Base-by-base conservation (phyloP, 2,888 invertebrate genomes). In the Patella pellucida region DNA sequence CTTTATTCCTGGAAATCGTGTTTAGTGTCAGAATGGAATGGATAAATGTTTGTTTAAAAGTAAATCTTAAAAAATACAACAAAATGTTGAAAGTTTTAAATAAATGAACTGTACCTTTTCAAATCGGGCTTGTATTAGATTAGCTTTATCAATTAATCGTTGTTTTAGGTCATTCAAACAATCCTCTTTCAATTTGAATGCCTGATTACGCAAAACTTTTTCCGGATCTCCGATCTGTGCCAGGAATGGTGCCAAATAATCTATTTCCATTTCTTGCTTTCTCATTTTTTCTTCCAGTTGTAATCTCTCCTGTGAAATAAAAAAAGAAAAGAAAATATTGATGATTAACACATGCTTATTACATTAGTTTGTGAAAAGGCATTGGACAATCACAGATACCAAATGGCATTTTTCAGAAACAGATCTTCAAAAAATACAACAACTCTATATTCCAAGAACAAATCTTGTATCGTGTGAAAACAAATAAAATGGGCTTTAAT, bases 181-280 rank as follows among this genome's bases (percentile, higher is more conserved):
- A 73, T 88, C 89, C 67, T 90, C 90, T 76, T 89, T 90, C 73
- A 91, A 85, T 69, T 85, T 85, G 79, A 83, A 86, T 11, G 91
- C 91, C 77, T 88, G 85, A 68, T 84, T 78, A 56, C 85, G 79
- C 4, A 82, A 85, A 31, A 91, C 84, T 75, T 86, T 87, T 68
- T 89, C 89, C 7, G 89, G 89, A 74, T 89, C 88, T 16, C 87
- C 88, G 56, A 90, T 86, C 82, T 90, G 89, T 15, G 91, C 89
- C 72, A 91, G 81, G 86, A 91, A 91, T 41, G 91, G 91, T 11
- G 91, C 91, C 71, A 91, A 84, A 85, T 91, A 91, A 81, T 91
- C 91, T 62, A 91, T 85, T 79, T 91, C 91, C 87, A 89, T 90
- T 78, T 91, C 90, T 76, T 90, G 88, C 79, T 88, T 87, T 54